Conservation (phyloP, 2,113 vertebrate genomes). For the Alexandromys fortis region DNA sequence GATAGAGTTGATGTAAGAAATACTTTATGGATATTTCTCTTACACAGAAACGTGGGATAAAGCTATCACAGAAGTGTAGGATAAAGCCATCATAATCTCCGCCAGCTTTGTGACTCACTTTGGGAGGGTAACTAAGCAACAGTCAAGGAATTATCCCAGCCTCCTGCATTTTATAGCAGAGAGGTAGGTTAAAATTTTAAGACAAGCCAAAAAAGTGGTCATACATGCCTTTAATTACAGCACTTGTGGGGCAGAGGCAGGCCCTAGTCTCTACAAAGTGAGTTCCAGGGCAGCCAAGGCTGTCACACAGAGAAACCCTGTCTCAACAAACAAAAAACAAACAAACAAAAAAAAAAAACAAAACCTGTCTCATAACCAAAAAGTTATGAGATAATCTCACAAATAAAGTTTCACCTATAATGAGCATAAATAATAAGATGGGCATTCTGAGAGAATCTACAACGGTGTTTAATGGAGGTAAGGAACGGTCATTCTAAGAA, state of each 20-base stretch:
- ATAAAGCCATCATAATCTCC: background rate
- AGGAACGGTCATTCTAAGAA: background rate
- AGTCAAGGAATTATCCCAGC: background rate
- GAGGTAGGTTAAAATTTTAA: background rate
- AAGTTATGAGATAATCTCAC: background rate
- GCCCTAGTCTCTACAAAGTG: no score
- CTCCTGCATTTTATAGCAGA: background rate
- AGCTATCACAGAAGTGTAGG: background rate
- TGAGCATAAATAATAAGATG: background rate
- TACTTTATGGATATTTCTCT: no score
- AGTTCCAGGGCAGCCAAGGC: background rate
- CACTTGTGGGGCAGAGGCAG: background rate
- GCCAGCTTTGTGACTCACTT: background rate
- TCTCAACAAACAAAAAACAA: background rate
- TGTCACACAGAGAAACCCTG: background rate
- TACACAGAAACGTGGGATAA: no score
- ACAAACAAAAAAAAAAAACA: no score
- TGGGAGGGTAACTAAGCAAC: background rate
- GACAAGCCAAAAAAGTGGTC: background rate
- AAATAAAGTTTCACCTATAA: background rate
- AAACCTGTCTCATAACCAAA: background rate
- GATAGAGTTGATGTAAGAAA: background rate
- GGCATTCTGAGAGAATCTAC: background rate
- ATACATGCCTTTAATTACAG: background rate
- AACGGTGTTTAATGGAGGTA: background rate